Evolutionary conservation across 2,797 vertebrate genomes (phyloP), one percentile per base, ranked within the genome.

Genomic region (Rhadinocentrus ornatus): DNA sequence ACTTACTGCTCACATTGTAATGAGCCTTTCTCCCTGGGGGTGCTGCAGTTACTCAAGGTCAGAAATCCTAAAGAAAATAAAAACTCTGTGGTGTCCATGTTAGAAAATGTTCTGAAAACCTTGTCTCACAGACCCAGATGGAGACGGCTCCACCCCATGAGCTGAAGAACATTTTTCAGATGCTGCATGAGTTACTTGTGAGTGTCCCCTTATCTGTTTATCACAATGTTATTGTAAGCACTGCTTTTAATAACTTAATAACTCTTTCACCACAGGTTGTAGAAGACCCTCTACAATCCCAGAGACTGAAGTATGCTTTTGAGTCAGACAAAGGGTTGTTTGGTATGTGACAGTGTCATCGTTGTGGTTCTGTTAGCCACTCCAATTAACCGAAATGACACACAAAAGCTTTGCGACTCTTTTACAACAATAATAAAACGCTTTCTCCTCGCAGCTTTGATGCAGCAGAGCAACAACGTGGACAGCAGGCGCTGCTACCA

Each of bases 401-500:
- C 12, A 16, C 0, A 10, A 44, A 34, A 37, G 6, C 7, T 0
- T 12, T 26, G 0, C 3, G 2, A 3, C n/a, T 31, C 7, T 12
- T 22, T 22, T 12, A 5, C 24, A 13, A 1, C 16, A 69, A 83
- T 48, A 15, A 48, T 16, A 8, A 29, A 13, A 48, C 44, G 1
- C 31, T 48, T 44, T 67, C 8, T 61, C 37, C 34, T 78, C 71
- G 7, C 92, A 99, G 98, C 98, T 61, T 89, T 99, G 91, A 99
- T 99, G 98, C 98, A 99, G 78, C 98, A 98, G 91, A 99, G 97
- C 86, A 99, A 99, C 86, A 98, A 98, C 0, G 94, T 97, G 88
- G 98, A 99, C 95, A 99, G 98, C 94, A 96, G 97, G 54, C 98
- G 98, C 64, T 99, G 98, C 92, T 99, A 99, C 87, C 98, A 99